A percentile compares a stretch with the other conserved stretches of the same genome.
These are phyloP conservation scores for Delphinus delphis DNA, from an alignment of 2,113 vertebrate species.

Conservation along the genomic window DNA sequence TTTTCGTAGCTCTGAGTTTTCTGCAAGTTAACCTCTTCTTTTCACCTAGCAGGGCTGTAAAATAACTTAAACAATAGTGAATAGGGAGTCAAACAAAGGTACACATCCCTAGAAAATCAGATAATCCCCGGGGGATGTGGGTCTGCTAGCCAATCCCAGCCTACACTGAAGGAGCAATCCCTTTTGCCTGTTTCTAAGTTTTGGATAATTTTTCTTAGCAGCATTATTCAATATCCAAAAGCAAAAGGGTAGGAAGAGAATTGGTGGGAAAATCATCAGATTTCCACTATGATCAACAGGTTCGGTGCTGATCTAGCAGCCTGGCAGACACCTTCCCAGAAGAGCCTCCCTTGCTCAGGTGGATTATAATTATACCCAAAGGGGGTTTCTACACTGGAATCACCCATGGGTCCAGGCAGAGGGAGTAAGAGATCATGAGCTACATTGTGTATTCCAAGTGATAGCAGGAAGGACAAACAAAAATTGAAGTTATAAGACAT, in stretches of 20 bases:
- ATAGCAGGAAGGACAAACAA: not conserved
- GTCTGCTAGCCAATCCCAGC: not conserved
- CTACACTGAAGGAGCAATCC: not conserved
- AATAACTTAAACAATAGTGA: not conserved
- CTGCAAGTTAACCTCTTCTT: not conserved
- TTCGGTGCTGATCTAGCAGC: accelerated
- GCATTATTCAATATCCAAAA: not conserved
- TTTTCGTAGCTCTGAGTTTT: not conserved
- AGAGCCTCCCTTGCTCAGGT: not conserved
- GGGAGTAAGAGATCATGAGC: not conserved
- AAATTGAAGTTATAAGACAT: not conserved
- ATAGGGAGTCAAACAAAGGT: not conserved
- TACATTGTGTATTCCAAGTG: not conserved
- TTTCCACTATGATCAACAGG: not conserved
- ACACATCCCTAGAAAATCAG: not conserved
- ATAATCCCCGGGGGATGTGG: not conserved
- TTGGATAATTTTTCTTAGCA: not conserved
- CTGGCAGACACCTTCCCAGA: not conserved
- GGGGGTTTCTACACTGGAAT: not conserved
- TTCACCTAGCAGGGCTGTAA: not conserved
- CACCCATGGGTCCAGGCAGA: not conserved
- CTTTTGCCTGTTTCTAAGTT: not conserved
- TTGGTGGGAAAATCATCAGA: not conserved
- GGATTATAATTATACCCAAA: not conserved
- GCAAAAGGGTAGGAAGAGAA: not conserved